phyloP scores from a whole-genome alignment of 2,888 invertebrate species.

The Drosophila histrio region DNA sequence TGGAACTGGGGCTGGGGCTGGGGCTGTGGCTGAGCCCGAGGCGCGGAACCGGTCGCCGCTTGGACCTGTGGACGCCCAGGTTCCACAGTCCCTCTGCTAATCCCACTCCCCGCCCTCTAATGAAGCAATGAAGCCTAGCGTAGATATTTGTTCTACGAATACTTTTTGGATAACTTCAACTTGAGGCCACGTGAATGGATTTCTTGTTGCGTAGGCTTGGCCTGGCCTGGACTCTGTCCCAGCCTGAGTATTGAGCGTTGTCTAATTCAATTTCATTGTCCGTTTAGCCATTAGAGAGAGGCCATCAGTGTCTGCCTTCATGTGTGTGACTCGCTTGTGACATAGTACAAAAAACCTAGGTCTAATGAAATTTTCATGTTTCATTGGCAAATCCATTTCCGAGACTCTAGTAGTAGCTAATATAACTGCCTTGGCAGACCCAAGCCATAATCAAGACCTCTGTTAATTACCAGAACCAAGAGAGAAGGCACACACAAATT shows the following conservation, averaged over 20 bases:
- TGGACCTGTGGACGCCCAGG: constrained; percentile 20
- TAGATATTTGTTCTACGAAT: constrained; percentile 58
- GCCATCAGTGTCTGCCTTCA: constrained; percentile 14
- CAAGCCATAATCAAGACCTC: constrained; percentile 43
- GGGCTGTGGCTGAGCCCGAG: constrained; percentile 50
- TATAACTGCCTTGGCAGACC: constrained; percentile 4
- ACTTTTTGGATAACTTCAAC: constrained; percentile 23
- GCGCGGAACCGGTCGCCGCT: constrained; percentile 58
- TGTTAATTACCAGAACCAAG: constrained; percentile 53
- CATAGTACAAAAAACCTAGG: constrained; percentile 28
- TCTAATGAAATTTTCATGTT: constrained; percentile 74
- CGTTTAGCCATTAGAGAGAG: constrained; percentile 51
- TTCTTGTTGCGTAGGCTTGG: constrained; percentile 14
- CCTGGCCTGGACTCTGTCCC: not conserved
- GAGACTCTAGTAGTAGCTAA: not conserved
- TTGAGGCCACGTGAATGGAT: constrained; percentile 34
- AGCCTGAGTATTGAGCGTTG: constrained; percentile 25
- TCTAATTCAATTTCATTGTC: constrained; percentile 74
- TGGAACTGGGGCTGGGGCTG: constrained; percentile 3
- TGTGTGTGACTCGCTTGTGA: constrained; percentile 8
- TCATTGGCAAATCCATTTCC: constrained; percentile 63
- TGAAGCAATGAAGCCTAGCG: constrained; percentile 64
- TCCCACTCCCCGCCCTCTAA: constrained; percentile 54
- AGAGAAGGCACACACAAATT: constrained; percentile 39
- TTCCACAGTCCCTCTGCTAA: constrained; percentile 43